Base-by-base conservation (phyloP, 2,888 invertebrate genomes). In the Rapana venosa region DNA sequence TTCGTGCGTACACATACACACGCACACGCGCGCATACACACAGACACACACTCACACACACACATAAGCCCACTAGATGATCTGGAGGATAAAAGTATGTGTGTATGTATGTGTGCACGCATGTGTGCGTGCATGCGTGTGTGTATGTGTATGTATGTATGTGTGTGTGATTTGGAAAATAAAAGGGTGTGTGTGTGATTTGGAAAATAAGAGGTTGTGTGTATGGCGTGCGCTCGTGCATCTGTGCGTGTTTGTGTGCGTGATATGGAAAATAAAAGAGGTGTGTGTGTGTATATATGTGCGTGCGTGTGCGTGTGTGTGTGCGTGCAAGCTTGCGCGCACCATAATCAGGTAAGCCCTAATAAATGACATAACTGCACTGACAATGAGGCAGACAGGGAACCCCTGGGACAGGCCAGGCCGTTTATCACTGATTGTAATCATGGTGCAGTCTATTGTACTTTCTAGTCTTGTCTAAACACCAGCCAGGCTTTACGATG, bases 201-300 rank as follows among this genome's bases (percentile, higher is more conserved):
- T 5, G 11, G 70, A 17, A 22, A 17, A 5, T 70, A 22, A 17
- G 70, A 17, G 70, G 11, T 13, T 70, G 70, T 70, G 26, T 70
- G 26, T 70, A 22, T 70, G 26, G 5, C 15, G 22, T 70, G 61
- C 61, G 61, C 17, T 11, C 17, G 61, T 61, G 61, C 17, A 17
- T 70, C 22, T 70, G 22, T 70, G 70, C 22, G 70, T 70, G 22
- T 70, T 5, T 70, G 26, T 22, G 20, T 77, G 30, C 32, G 77
- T 77, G 30, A n/a, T n/a, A n/a, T n/a, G n/a, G n/a, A n/a, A n/a
- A n/a, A n/a, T n/a, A n/a, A n/a, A n/a, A n/a, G n/a, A n/a, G n/a
- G n/a, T 35, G 79, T 79, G 35, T 79, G 79, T 79, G 79, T 79
- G 32, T 79, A 22, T 79, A 11, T 79, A 32, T 79, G 79, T 35